Evolutionary conservation across 1,140 invertebrate genomes (phyloP).

Genomic region (Phymastichus coffea): DNA sequence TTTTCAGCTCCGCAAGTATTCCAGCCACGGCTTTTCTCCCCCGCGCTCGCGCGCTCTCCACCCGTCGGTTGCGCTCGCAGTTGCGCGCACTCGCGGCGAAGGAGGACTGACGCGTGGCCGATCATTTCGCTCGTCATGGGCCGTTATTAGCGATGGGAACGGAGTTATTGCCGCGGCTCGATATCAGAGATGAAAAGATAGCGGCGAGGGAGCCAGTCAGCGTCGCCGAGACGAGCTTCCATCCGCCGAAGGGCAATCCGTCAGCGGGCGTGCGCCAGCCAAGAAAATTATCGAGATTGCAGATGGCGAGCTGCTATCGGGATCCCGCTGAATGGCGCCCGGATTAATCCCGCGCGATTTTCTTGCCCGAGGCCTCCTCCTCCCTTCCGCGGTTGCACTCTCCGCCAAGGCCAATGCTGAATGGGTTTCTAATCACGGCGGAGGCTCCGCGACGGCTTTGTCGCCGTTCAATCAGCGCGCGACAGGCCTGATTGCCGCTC

Average conservation of each 20-base stretch:
- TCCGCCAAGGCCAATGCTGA: slow-evolving; percentile 39
- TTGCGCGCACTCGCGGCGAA: no score
- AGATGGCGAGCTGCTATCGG: slow-evolving; percentile 38
- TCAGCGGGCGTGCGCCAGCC: slow-evolving; percentile 25
- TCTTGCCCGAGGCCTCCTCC: slow-evolving; percentile 41
- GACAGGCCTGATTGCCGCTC: no score
- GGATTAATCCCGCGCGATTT: slow-evolving; percentile 43
- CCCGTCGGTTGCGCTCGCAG: no score
- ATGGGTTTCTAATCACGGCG: slow-evolving; percentile 37
- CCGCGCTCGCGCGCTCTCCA: no score
- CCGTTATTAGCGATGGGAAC: slow-evolving; percentile 25
- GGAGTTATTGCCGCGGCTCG: no score
- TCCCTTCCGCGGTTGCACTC: no score
- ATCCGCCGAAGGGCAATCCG: slow-evolving; percentile 33
- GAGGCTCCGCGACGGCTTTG: no score
- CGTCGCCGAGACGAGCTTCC: slow-evolving; percentile 27
- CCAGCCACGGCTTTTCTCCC: not conserved
- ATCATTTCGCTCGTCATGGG: no score
- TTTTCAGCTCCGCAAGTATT: not conserved
- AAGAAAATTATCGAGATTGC: slow-evolving; percentile 46
- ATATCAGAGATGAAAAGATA: slow-evolving; percentile 29
- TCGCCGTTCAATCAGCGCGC: no score
- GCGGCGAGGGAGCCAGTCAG: not conserved
- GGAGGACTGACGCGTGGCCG: no score
- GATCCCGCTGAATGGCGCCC: slow-evolving; percentile 41